These are phyloP conservation scores for Poecilia velifera DNA, from an alignment of 2,797 vertebrate genomes.

Conservation along the genomic window DNA sequence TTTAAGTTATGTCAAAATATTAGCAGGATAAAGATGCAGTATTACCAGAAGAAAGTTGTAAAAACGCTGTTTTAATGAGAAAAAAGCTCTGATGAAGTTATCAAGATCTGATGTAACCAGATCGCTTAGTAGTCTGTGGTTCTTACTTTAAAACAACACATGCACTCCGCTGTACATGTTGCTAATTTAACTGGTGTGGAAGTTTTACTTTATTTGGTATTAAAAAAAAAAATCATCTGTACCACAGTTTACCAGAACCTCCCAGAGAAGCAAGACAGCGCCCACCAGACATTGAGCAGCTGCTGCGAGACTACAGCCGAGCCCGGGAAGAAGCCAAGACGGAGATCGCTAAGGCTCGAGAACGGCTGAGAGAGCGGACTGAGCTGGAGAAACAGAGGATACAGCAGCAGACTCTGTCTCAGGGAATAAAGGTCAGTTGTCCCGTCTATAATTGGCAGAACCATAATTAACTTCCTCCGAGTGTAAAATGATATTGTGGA, in stretches of 20 bases:
- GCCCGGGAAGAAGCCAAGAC: conserved; percentile 90
- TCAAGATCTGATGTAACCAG: too few relatives aligned
- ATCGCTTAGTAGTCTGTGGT: too few relatives aligned
- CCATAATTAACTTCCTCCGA: background rate
- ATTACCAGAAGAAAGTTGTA: too few relatives aligned
- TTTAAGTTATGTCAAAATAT: background rate
- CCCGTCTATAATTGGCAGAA: background rate
- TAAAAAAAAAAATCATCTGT: background rate
- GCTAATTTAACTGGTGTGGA: background rate
- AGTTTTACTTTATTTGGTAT: background rate
- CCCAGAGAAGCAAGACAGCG: conserved; percentile 68
- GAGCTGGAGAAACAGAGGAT: conserved; percentile 91
- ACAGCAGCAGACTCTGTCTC: conserved; percentile 84
- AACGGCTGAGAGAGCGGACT: conserved; percentile 86
- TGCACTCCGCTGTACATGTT: too few relatives aligned
- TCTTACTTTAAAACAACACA: too few relatives aligned
- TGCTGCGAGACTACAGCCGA: conserved; percentile 88
- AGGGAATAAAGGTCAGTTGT: conserved; percentile 82
- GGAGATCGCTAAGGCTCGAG: conserved; percentile 89
- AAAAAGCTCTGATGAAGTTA: too few relatives aligned
- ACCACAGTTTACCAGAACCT: conserved; percentile 76
- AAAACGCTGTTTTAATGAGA: too few relatives aligned
- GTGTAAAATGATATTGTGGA: background rate
- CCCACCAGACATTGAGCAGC: conserved; percentile 88
- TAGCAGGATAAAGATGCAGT: too few relatives aligned